Base-by-base conservation (phyloP, 1,140 invertebrate genomes). In the Mycetomoellerius zeteki region DNA sequence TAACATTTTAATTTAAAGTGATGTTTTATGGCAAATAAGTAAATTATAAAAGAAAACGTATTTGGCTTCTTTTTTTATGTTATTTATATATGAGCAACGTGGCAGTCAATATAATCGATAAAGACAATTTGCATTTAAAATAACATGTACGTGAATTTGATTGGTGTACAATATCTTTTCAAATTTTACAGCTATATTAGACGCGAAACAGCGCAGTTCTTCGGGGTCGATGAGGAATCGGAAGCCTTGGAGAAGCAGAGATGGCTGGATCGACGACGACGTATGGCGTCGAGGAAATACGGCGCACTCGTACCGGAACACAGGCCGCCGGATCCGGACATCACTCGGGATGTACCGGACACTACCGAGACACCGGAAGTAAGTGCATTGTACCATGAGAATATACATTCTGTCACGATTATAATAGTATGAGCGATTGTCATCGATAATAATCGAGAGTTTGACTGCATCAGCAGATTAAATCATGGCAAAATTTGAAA, bases 201-300 rank as follows among this genome's bases (percentile, higher is more conserved):
- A 92, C 96, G 96, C 86, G 97, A 97, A 93, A 97, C 97, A 21
- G 97, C 97, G 19, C 97, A 96, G 76, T 98, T 98, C 93, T 98
- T 98, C 93, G 97, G 97, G 8, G 97, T 98, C 50, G 96, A 97
- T 91, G 97, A 97, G 89, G 96, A 97, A 90, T 96, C 97, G 71
- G 97, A 98, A 94, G 96, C 96, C 47, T 95, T 96, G 87, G 97
- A 98, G 94, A 96, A 96, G 91, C 95, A 96, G 88, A 94, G 97
- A 94, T 98, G 97, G 97, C 95, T 97, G 77, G 97, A 98, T 89
- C 95, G 97, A 92, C 96, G 97, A 90, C 96, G 97, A 92, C 95
- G 97, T 88, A 96, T 98, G 95, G 97, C 97, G 72, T 96, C 96
- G 85, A 96, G 97, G 93, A 96, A 96, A 90, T 97, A 97, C 89